Evolutionary conservation across 2,113 vertebrate species (phyloP), one percentile per base, ranked within the genome.

Genomic region (Symphodus melops): DNA sequence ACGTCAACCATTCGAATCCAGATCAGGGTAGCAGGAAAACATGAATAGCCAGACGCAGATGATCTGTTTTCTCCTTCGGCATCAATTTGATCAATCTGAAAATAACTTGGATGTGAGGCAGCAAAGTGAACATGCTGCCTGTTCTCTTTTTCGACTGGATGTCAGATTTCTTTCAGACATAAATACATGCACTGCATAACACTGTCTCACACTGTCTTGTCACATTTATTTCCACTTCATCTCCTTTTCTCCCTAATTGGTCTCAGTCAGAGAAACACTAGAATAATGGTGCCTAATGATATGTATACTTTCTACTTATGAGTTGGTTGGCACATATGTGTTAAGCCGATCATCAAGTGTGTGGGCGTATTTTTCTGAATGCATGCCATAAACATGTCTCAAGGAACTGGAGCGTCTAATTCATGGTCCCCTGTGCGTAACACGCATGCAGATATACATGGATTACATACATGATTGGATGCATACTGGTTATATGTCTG

Each of bases 331-430:
- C 39, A 67, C 71, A 62, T 39, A 28, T 12, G 36, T 33, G 14
- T 58, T 17, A 23, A 59, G 46, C 71, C 55, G 39, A 64, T 57
- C 3, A 20, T 51, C 17, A 53, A 49, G 23, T 44, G 49, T 49
- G 57, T 64, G 56, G 41, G 16, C 4, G 55, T 55, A 36, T 11
- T 62, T 62, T 28, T 65, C 36, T 55, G 23, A 11, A n/a, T 25
- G 19, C 14, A 25, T 72, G 72, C 46, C 59, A 59, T 52, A 65
- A 82, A 71, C n/a, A 62, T 84, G 62, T 76, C 66, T 60, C 61
- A 52, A 53, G 58, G 68, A 91, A 81, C 46, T 81, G 78, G 75
- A 89, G 72, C 81, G 5, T 67, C 68, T 84, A 75, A 82, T 67
- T 68, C 41, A 63, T 28, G 51, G 19, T 14, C 14, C 20, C 17